Conservation (phyloP, 2,888 invertebrate species). For the Selenia dentaria region DNA sequence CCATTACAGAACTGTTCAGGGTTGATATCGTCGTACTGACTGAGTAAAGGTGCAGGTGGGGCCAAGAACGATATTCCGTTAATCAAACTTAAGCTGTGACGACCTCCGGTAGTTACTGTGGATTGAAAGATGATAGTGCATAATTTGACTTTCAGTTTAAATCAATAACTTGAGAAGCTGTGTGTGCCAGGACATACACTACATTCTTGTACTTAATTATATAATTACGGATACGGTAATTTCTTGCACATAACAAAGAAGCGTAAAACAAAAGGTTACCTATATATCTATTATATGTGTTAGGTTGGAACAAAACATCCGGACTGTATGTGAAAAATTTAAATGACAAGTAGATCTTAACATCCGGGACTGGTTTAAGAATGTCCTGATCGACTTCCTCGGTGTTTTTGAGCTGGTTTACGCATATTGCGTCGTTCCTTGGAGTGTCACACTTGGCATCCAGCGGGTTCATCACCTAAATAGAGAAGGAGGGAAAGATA, state of each 20-base stretch:
- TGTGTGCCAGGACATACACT: no score
- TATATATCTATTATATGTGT: conserved; percentile 94
- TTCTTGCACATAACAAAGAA: no score
- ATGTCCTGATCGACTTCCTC: conserved; percentile 90
- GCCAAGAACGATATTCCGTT: conserved; percentile 95
- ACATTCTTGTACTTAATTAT: no score
- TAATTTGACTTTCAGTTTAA: no score
- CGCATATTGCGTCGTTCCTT: conserved; percentile 92
- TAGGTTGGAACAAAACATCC: conserved; percentile 93
- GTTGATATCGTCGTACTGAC: conserved; percentile 94
- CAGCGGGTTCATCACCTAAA: conserved; percentile 94
- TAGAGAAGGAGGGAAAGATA: conserved; percentile 79
- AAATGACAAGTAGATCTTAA: conserved; percentile 96
- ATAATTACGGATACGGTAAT: no score
- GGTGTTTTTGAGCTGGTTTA: conserved; percentile 94
- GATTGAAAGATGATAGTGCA: no score
- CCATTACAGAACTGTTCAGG: conserved; percentile 96
- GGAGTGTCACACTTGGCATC: conserved; percentile 92
- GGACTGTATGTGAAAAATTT: conserved; percentile 94
- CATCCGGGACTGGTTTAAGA: conserved; percentile 92
- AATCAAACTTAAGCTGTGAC: conserved; percentile 94
- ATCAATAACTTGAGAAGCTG: no score
- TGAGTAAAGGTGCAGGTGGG: conserved; percentile 92
- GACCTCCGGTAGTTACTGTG: conserved; percentile 93
- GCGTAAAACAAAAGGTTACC: conserved; percentile 80